Percentiles rank a stretch among this genome's conserved stretches.
Evolutionary conservation across 1,140 invertebrate species (phyloP).

Genomic region (Bombus balteatus): DNA sequence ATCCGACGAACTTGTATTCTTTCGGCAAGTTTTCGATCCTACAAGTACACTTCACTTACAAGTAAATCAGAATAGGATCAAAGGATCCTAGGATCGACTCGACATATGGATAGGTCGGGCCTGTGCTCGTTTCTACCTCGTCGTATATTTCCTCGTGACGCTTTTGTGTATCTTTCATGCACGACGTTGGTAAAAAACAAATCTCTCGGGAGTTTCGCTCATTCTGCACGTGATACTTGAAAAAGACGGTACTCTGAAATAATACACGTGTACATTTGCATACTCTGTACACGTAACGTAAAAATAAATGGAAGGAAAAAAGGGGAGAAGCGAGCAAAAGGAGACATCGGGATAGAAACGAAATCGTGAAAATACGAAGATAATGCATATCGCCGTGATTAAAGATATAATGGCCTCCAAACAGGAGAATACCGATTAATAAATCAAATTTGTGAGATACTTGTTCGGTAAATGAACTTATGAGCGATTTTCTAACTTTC

Average conservation of each 20-base stretch:
- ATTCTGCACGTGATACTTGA: constrained; percentile 67
- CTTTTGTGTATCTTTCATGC: constrained; percentile 55
- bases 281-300: not conserved
- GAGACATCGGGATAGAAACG: not conserved
- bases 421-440: too few relatives aligned
- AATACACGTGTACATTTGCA: constrained; percentile 39
- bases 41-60: constrained; percentile 62
- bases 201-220: constrained; percentile 66
- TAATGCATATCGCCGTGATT: not conserved
- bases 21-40: constrained; percentile 52
- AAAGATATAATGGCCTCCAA: too few relatives aligned
- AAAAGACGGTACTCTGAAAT: constrained; percentile 29
- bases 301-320: constrained; percentile 11
- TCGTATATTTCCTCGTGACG: constrained; percentile 22
- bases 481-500: too few relatives aligned
- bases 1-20: constrained; percentile 52
- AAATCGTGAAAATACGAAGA: constrained; percentile 18
- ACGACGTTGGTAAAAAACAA: constrained; percentile 52
- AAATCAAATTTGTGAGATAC: too few relatives aligned
- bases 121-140: constrained; percentile 55
- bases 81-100: constrained; percentile 70
- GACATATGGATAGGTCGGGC: constrained; percentile 68
- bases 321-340: not conserved
- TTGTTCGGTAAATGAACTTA: too few relatives aligned
- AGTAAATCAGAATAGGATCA: constrained; percentile 72